These are phyloP conservation scores for Dermochelys coriacea DNA, from an alignment of 2,797 vertebrate genomes.

Conservation along the genomic window DNA sequence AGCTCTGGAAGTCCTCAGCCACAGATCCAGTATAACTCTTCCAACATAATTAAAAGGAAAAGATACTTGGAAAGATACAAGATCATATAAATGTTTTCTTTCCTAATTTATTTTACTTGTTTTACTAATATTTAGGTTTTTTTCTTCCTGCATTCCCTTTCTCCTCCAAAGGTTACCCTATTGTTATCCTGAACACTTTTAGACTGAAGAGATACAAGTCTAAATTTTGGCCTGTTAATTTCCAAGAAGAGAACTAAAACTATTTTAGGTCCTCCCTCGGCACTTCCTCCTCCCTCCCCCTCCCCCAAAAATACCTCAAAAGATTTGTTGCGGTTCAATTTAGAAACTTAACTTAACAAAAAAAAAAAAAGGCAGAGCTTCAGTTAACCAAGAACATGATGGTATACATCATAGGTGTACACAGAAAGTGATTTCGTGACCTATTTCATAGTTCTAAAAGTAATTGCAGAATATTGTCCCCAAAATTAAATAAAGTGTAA, in stretches of 20 bases:
- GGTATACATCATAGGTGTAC: neutral
- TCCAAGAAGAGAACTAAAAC: neutral
- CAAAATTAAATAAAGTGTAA: neutral
- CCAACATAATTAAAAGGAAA: neutral
- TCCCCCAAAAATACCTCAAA: neutral
- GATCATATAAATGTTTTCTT: neutral
- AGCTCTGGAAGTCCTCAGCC: neutral
- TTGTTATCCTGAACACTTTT: neutral
- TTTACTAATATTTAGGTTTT: neutral
- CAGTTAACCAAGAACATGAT: neutral
- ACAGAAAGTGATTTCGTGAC: neutral
- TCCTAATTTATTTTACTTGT: neutral
- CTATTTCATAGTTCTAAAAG: neutral
- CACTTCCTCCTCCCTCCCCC: too few relatives aligned
- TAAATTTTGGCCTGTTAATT: neutral
- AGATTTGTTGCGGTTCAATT: neutral
- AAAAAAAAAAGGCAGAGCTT: neutral
- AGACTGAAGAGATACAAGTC: neutral
- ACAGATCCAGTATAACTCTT: neutral
- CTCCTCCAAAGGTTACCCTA: neutral
- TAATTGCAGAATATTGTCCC: neutral
- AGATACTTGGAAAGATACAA: neutral
- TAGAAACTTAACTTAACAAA: too few relatives aligned
- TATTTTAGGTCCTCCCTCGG: neutral
- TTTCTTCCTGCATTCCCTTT: neutral